Evolutionary conservation across 2,113 vertebrate genomes (phyloP).

Genomic region (Pterocles gutturalis): DNA sequence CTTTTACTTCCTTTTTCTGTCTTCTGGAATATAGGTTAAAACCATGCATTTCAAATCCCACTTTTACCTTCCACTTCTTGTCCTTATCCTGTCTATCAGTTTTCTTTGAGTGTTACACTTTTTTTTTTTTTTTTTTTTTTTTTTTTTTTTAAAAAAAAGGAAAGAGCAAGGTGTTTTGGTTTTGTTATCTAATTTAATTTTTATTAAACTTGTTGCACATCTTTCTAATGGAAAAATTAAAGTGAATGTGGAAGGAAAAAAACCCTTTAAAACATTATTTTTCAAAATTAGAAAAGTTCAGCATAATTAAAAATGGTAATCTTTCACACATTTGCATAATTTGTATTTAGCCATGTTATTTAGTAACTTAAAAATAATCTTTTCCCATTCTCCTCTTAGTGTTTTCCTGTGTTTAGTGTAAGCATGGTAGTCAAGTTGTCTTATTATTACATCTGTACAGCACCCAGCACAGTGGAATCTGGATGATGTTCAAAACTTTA

Average conservation of each 20-base stretch:
- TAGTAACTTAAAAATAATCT: not conserved
- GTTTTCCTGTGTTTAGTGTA: not conserved
- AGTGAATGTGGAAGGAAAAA: not conserved
- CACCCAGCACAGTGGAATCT: not conserved
- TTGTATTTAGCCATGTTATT: not conserved
- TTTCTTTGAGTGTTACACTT: not conserved
- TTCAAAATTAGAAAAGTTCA: not conserved
- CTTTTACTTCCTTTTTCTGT: not conserved
- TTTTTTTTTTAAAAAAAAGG: too few species aligned
- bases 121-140: too few species aligned
- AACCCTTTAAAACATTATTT: not conserved
- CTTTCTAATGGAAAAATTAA: not conserved
- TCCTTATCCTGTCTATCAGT: not conserved
- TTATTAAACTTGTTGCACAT: not conserved
- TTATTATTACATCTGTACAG: not conserved
- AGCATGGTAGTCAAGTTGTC: not conserved
- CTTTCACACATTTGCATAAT: not conserved
- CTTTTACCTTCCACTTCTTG: not conserved
- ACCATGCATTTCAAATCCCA: not conserved
- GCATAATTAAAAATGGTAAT: not conserved
- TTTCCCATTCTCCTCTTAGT: not conserved
- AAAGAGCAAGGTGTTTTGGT: too few species aligned
- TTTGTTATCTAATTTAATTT: not conserved
- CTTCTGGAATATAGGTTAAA: not conserved
- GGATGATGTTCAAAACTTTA: not conserved